Conservation (phyloP, 2,797 vertebrate genomes). For the Cuculus canorus region DNA sequence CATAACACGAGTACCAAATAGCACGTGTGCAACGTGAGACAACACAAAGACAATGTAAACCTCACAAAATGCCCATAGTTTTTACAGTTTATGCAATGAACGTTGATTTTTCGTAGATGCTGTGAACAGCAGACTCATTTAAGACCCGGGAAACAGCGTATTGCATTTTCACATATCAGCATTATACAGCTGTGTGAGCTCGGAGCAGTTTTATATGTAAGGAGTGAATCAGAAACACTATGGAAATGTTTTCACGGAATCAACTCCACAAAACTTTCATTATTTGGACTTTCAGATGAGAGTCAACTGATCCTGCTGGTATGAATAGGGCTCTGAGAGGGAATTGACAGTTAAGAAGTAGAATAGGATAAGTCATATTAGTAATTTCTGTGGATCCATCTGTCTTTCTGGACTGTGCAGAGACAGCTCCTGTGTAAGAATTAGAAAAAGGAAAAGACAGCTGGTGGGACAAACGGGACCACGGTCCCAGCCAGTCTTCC, state of each 20-base stretch:
- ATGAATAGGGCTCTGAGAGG: background rate
- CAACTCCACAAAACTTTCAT: background rate
- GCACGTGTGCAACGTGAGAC: rapidly evolving
- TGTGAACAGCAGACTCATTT: background rate
- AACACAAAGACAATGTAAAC: background rate
- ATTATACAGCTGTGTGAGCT: background rate
- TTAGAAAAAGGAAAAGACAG: background rate
- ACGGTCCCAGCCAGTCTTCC: background rate
- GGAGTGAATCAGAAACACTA: background rate
- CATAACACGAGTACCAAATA: background rate
- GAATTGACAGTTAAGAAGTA: background rate
- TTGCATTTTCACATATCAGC: rapidly evolving
- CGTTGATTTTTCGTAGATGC: background rate
- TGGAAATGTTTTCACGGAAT: background rate
- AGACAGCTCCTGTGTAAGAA: background rate
- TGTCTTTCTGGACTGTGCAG: background rate
- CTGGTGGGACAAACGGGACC: background rate
- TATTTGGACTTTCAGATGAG: background rate
- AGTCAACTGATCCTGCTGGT: background rate
- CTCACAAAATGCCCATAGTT: background rate
- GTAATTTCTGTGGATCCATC: background rate
- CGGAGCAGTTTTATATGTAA: background rate
- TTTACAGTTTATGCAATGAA: background rate
- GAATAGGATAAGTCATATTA: background rate
- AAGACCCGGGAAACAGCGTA: background rate